Percentiles rank a stretch among this genome's conserved stretches.
phyloP scores from a whole-genome alignment of 2,113 vertebrate species.

The Oncorhynchus clarkii region DNA sequence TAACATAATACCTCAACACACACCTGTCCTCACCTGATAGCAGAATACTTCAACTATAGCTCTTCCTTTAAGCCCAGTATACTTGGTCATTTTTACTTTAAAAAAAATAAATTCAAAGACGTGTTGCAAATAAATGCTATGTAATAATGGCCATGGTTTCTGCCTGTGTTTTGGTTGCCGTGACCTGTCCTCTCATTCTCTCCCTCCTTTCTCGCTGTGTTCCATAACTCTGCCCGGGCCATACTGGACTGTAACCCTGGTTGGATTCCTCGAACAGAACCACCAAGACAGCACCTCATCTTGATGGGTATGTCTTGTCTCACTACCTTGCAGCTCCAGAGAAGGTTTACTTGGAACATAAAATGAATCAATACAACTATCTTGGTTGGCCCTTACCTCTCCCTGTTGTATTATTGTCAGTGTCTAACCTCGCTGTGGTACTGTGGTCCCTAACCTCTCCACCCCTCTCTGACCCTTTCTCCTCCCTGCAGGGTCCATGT shows the following conservation, averaged over 20 bases:
- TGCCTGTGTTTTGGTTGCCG: background rate
- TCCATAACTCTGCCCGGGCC: slow-evolving; percentile 37
- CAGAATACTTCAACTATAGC: background rate
- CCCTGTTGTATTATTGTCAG: background rate
- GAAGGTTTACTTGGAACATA: too few relatives aligned
- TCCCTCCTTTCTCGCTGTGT: slow-evolving; percentile 43
- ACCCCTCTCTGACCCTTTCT: background rate
- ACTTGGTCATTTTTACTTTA: background rate
- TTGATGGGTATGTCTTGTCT: slow-evolving; percentile 84
- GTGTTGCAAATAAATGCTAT: background rate
- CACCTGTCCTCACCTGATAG: background rate
- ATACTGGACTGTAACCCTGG: slow-evolving; percentile 45
- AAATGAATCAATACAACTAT: too few relatives aligned
- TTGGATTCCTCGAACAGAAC: slow-evolving; percentile 81
- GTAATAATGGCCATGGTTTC: background rate
- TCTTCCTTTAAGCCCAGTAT: background rate
- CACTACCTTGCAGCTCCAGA: too few relatives aligned
- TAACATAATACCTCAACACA: background rate
- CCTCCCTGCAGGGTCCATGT: slow-evolving; percentile 86
- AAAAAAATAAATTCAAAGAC: background rate
- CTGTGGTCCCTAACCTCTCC: background rate
- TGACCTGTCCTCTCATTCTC: slow-evolving; percentile 61
- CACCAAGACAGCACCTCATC: slow-evolving; percentile 92
- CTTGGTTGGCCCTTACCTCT: background rate
- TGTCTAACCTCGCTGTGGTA: background rate